Percentiles rank a stretch among this genome's conserved stretches.
Conservation (phyloP, 2,113 vertebrate species). For the Halcyon malimbica region DNA sequence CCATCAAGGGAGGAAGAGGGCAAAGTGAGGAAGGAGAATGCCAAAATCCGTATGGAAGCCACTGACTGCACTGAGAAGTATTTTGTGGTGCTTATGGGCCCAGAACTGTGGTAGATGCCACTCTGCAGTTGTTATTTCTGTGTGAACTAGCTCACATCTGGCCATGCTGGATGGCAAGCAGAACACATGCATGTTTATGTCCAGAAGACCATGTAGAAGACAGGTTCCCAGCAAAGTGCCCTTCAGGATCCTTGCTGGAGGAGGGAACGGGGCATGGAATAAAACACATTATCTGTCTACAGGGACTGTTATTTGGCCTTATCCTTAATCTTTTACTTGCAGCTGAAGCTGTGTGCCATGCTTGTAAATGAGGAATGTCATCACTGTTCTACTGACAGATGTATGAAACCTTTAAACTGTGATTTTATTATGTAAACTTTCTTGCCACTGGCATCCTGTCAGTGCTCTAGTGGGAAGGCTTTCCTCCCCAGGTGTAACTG, state of each 20-base stretch:
- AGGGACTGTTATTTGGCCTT: not conserved
- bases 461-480: constrained; percentile 9
- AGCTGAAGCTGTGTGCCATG: not conserved
- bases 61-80: not conserved
- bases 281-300: not conserved
- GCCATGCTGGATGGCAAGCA: not conserved
- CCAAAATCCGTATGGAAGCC: not conserved
- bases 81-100: not conserved
- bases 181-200: not conserved
- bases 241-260: not conserved
- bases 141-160: not conserved
- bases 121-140: not conserved
- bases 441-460: constrained; percentile 32
- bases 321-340: not conserved
- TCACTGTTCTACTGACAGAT: constrained; percentile 37
- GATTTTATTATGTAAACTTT: constrained; percentile 37
- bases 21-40: fast-evolving
- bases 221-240: not conserved
- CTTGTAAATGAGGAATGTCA: constrained; percentile 21
- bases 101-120: fast-evolving
- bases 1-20: not conserved
- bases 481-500: constrained; percentile 24
- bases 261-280: not conserved
- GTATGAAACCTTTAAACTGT: constrained; percentile 40
- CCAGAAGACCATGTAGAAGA: not conserved